Base-by-base conservation (phyloP, 2,888 invertebrate species). In the Parelbella ahira region DNA sequence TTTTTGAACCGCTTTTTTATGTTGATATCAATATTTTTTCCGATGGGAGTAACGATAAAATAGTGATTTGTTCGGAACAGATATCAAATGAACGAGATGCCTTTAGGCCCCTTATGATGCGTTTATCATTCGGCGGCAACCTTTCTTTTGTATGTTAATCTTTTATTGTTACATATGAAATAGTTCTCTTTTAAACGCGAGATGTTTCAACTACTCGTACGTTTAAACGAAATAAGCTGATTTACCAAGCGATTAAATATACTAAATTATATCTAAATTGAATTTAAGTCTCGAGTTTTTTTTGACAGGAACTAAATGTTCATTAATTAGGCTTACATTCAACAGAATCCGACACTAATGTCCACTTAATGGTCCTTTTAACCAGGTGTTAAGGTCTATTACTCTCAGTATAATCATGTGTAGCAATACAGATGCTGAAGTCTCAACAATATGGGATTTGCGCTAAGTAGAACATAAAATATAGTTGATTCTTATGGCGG, bases 11-110 rank as follows among this genome's bases (percentile, higher is more conserved):
- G 68, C 74, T 84, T 83, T 30, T 84, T 87, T 86, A 69, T 81
- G 65, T 75, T 76, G 83, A 82, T 84, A 84, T 82, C 82, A 79
- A 81, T 82, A 79, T 82, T 86, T 87, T 86, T 86, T 82, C 75
- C 77, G 86, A 86, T 86, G 68, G 68, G 63, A 66, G 71, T 67
- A 68, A 60, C 73, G 86, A 86, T 86, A 86, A 84, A 81, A 70
- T 68, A 70, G 81, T 84, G 84, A 86, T 86, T 86, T 84, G 84
- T 84, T 80, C 80, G 54, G 66, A 76, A 70, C 64, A 71, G 79
- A 83, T 86, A 83, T 78, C 73, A 72, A 64, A 56, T 60, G 62
- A 51, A 50, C 49, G 64, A 68, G 68, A 75, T 78, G 78, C 78
- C 82, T 74, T 61, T 54, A 63, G 72, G 77, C 66, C 67, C 63